These are phyloP conservation scores for Neria commutata DNA, from an alignment of 2,888 invertebrate genomes.

Conservation along the genomic window DNA sequence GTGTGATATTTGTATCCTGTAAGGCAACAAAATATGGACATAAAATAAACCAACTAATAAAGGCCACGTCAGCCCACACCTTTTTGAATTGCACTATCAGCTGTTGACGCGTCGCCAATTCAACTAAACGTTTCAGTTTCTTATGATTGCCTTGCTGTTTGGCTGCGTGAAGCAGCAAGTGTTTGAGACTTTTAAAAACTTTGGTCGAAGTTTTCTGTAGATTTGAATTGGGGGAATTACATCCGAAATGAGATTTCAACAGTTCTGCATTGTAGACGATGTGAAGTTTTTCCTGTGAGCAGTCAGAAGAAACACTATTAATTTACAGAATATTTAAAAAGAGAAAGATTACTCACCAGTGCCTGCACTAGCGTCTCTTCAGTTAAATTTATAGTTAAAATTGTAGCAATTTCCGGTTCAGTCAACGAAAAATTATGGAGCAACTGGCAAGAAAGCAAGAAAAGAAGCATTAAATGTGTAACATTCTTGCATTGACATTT, in stretches of 20 bases:
- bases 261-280: conserved; percentile 53
- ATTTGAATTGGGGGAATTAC: conserved; percentile 5
- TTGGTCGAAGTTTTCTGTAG: conserved; percentile 20
- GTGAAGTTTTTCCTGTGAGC: conserved; percentile 53
- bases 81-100: conserved; percentile 52
- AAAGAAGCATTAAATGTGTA: too few species aligned
- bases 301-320: too few species aligned
- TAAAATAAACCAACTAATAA: conserved; percentile 1
- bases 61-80: conserved; percentile 40
- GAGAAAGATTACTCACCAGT: conserved; percentile 46
- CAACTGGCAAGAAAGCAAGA: conserved; percentile 35
- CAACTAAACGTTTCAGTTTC: conserved; percentile 54
- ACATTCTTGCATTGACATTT: too few species aligned
- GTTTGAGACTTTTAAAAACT: conserved; percentile 45
- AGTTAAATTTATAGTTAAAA: conserved; percentile 53
- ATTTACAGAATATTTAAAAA: too few species aligned
- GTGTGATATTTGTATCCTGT: conserved; percentile 39
- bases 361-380: conserved; percentile 58
- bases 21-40: conserved; percentile 8
- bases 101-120: conserved; percentile 48
- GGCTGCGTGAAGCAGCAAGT: conserved; percentile 54
- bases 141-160: conserved; percentile 57
- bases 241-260: conserved; percentile 46
- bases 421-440: conserved; percentile 41
- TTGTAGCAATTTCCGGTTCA: conserved; percentile 46